A percentile compares a stretch with the other conserved stretches of the same genome.
These are phyloP conservation scores for Mycalesis mineus DNA, from an alignment of 2,888 invertebrate species.

Conservation along the genomic window DNA sequence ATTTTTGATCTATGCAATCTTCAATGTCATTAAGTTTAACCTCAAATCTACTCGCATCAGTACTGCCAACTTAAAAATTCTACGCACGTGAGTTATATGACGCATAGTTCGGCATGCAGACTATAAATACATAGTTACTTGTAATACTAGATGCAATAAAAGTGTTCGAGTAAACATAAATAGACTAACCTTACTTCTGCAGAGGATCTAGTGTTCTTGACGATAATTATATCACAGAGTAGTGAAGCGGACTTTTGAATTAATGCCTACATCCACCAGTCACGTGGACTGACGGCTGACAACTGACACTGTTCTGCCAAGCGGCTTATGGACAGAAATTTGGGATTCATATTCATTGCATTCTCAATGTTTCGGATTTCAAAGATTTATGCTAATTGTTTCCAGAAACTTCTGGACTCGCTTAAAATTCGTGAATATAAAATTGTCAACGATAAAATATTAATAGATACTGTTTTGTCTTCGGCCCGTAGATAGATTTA, in stretches of 20 bases:
- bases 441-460: not conserved
- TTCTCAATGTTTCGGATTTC: not conserved
- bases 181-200: slow-evolving; percentile 2
- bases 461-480: not conserved
- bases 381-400: not conserved
- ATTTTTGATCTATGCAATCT: slow-evolving; percentile 26
- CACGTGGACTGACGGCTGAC: not conserved
- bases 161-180: not conserved
- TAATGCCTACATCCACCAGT: not conserved
- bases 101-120: not conserved
- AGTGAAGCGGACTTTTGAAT: not conserved
- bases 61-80: slow-evolving; percentile 11
- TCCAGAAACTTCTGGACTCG: slow-evolving; percentile 11
- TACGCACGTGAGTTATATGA: slow-evolving; percentile 1
- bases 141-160: not conserved
- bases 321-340: not conserved
- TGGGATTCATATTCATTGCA: not conserved
- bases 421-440: slow-evolving; percentile 18
- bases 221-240: not conserved
- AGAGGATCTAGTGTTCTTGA: not conserved
- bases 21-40: slow-evolving; percentile 25
- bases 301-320: not conserved
- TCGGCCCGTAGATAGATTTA: not conserved
- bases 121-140: not conserved
- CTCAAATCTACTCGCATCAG: slow-evolving; percentile 18